phyloP scores from a whole-genome alignment of 2,888 invertebrate genomes.

The Heliconius ismenius region DNA sequence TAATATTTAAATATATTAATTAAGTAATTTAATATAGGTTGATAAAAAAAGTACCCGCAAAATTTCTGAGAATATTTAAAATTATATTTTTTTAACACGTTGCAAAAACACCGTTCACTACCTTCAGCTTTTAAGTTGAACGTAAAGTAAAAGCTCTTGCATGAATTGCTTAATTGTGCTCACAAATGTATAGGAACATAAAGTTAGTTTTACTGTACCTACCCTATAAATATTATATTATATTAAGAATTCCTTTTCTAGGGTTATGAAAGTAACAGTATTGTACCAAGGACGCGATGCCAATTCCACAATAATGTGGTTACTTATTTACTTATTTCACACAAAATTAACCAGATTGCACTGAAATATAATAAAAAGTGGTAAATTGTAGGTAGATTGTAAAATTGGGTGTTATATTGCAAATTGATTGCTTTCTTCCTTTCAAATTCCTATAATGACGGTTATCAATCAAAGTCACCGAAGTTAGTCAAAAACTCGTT shows the following conservation, averaged over 20 bases:
- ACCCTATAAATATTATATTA: constrained; percentile 33
- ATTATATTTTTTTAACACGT: too few species aligned
- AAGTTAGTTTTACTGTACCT: constrained; percentile 13
- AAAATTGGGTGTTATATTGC: neutral
- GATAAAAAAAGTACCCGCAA: neutral
- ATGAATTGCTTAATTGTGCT: constrained; percentile 33
- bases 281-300: constrained; percentile 47
- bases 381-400: neutral
- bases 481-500: constrained; percentile 20
- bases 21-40: too few species aligned
- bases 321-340: constrained; percentile 43
- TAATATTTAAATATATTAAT: neutral
- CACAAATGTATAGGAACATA: constrained; percentile 26
- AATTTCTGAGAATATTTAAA: too few species aligned
- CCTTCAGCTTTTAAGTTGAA: constrained; percentile 29
- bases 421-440: constrained; percentile 28
- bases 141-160: constrained; percentile 36
- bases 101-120: constrained; percentile 11
- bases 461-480: constrained; percentile 32
- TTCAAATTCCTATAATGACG: constrained; percentile 19
- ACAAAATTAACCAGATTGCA: constrained; percentile 43
- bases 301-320: constrained; percentile 48
- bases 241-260: constrained; percentile 33
- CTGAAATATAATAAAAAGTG: neutral
- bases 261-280: constrained; percentile 50